Evolutionary conservation across 2,113 vertebrate species (phyloP), one percentile per base, ranked within the genome.

Genomic region (Podiceps cristatus): DNA sequence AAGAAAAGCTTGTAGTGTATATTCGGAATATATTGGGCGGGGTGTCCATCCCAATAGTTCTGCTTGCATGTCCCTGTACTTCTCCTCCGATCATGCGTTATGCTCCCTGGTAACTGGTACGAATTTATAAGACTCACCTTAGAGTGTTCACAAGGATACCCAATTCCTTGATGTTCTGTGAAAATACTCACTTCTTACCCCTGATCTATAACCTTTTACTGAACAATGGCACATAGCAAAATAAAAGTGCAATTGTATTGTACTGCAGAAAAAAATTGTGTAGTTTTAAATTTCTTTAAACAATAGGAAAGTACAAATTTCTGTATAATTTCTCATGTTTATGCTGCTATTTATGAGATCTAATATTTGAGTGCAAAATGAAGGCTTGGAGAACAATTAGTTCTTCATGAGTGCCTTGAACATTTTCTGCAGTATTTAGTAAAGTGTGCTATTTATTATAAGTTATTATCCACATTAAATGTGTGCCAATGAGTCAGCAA

Each of bases 121-220:
- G 66, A 33, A n/a, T 68, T 76, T 56, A 6, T 19, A 5, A 29
- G 8, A 0, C 63, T 86, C 13, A 4, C 24, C 19, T 13, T 56
- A 14, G 31, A 19, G 12, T 75, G 45, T 29, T 76, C 45, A 18
- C 19, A 18, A 76, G 37, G 47, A 49, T n/a, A 22, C 50, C 37
- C 6, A 23, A 33, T 69, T 79, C 49, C 59, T 66, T 10, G 6
- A 16, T n/a, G 25, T 15, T 81, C 29, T 88, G 10, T 55, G 49
- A 24, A 83, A 86, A 76, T 15, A 23, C 0, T 55, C n/a, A 13
- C 25, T 18, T 52, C 47, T 44, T 35, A 20, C 7, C 44, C 28
- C 9, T 22, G 8, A 0, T 71, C 59, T 71, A 1, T 19, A 66
- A 8, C 17, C 1, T 1, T 13, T 75, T n/a, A 37, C 47, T 59